phyloP scores from a whole-genome alignment of 2,797 vertebrate genomes.

The Molossus molossus region DNA sequence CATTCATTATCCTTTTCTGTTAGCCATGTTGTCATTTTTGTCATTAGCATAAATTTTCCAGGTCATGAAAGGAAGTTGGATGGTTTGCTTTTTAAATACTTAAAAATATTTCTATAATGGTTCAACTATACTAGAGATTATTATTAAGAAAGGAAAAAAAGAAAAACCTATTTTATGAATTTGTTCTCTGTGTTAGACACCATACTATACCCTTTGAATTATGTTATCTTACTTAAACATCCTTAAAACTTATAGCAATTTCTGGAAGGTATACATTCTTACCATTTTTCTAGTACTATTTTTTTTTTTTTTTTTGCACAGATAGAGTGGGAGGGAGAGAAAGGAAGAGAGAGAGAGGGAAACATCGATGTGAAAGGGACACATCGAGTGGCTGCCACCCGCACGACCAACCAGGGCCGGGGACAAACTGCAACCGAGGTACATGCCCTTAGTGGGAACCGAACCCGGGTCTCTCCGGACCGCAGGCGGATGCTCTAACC shows the following conservation, averaged over 20 bases:
- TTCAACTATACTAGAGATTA: conserved; percentile 33
- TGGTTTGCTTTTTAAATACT: conserved; percentile 65
- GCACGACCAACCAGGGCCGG: no score
- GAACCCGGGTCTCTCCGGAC: no score
- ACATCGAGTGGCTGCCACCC: no score
- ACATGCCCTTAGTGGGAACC: no score
- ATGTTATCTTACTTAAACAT: conserved; percentile 40
- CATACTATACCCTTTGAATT: conserved; percentile 30
- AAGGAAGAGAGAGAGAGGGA: no score
- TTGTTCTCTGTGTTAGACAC: neutral
- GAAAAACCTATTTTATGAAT: conserved; percentile 58
- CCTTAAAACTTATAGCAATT: conserved; percentile 56
- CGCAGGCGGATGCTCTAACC: no score
- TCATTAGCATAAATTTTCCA: conserved; percentile 65
- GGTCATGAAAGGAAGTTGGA: conserved; percentile 33
- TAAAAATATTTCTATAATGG: conserved; percentile 55
- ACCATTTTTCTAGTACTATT: conserved; percentile 44
- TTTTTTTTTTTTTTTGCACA: no score
- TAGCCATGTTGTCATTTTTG: conserved; percentile 61
- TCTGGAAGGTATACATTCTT: conserved; percentile 37
- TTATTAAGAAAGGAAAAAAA: conserved; percentile 63
- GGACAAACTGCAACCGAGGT: no score
- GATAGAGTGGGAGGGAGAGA: no score
- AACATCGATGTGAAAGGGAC: no score
- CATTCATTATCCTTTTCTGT: conserved; percentile 44